phyloP scores from a whole-genome alignment of 2,113 vertebrate species.

The Andinoacara biseriatus region DNA sequence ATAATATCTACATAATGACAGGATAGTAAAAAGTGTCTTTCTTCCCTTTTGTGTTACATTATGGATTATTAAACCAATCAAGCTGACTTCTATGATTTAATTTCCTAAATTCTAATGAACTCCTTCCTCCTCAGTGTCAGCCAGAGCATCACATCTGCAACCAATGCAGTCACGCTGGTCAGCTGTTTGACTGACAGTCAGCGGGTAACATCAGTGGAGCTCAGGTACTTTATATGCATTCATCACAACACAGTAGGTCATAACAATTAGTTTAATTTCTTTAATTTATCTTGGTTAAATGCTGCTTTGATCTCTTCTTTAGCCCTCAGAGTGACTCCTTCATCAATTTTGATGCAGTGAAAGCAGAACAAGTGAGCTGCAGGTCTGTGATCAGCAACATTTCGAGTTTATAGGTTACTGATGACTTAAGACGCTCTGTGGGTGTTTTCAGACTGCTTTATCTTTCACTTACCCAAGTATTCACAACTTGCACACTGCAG shows the following conservation, averaged over 20 bases:
- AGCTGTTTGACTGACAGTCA: conserved; percentile 56
- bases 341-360: conserved; percentile 59
- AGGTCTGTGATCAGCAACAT: conserved; percentile 52
- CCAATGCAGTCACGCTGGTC: conserved; percentile 59
- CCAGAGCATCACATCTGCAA: conserved; percentile 53
- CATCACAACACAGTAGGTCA: too few species aligned
- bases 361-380: conserved; percentile 63
- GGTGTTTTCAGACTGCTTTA: background rate
- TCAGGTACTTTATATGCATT: conserved; percentile 59
- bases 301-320: background rate
- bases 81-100: too few species aligned
- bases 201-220: conserved; percentile 60
- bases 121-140: conserved; percentile 55
- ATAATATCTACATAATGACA: too few species aligned
- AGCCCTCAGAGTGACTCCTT: conserved; percentile 68
- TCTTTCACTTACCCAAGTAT: background rate
- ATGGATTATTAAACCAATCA: too few species aligned
- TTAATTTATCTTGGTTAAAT: background rate
- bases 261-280: background rate
- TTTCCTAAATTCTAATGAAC: background rate
- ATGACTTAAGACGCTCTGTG: background rate
- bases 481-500: background rate
- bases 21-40: too few species aligned
- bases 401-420: background rate
- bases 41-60: too few species aligned